phyloP scores from a whole-genome alignment of 2,113 vertebrate genomes.

The Oriolus oriolus region DNA sequence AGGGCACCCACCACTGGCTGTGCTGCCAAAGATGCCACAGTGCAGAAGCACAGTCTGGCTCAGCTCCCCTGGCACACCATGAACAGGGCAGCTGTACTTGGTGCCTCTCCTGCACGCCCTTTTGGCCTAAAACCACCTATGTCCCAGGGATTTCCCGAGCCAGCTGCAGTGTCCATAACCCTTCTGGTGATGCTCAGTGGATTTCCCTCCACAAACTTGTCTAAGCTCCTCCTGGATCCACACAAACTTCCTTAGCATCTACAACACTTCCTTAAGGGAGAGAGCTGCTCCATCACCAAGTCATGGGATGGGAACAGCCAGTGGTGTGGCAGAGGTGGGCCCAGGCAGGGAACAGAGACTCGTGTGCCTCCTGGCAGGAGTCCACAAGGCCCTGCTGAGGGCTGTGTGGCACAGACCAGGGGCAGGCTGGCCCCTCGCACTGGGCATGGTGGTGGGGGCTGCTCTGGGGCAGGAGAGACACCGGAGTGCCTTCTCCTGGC shows the following conservation, averaged over 20 bases:
- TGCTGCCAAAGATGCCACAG: background rate
- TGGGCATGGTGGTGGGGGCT: rapidly evolving
- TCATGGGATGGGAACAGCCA: background rate
- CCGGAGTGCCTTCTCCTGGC: background rate
- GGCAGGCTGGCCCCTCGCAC: background rate
- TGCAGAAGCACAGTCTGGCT: background rate
- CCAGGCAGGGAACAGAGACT: background rate
- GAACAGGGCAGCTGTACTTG: background rate
- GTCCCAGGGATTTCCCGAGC: background rate
- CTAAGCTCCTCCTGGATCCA: background rate
- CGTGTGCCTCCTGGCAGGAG: background rate
- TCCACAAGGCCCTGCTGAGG: background rate
- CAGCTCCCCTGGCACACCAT: background rate
- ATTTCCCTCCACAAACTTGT: background rate
- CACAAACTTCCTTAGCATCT: background rate
- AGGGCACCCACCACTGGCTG: background rate
- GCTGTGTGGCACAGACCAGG: background rate
- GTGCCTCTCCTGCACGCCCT: background rate
- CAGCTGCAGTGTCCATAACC: background rate
- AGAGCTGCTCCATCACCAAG: background rate
- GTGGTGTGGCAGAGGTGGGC: background rate
- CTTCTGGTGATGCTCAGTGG: background rate
- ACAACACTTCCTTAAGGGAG: background rate
- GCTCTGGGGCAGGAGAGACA: background rate
- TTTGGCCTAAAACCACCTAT: background rate